Conservation (phyloP, 2,888 invertebrate species). For the Gari tellinella region DNA sequence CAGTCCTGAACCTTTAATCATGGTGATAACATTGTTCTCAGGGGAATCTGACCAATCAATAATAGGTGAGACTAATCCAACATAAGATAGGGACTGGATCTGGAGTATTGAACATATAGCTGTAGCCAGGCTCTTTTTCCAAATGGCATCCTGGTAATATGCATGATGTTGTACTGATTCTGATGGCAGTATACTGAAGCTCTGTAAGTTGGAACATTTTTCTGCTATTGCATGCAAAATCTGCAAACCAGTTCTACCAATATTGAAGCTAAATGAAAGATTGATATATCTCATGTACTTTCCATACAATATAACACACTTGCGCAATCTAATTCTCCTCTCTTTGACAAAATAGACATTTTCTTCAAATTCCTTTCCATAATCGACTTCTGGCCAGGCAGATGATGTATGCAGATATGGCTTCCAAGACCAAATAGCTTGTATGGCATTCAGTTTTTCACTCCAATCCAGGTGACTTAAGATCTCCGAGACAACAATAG, state of each 20-base stretch:
- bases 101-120: slow-evolving; percentile 53
- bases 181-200: slow-evolving; percentile 57
- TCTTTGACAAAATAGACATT: slow-evolving; percentile 70
- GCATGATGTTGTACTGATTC: slow-evolving; percentile 27
- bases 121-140: slow-evolving; percentile 55
- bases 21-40: slow-evolving; percentile 52
- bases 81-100: slow-evolving; percentile 35
- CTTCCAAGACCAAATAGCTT: slow-evolving; percentile 56
- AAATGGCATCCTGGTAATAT: slow-evolving; percentile 30
- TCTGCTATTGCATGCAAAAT: slow-evolving; percentile 63
- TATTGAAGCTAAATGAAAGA: slow-evolving; percentile 59
- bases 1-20: slow-evolving; percentile 32
- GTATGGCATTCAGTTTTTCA: slow-evolving; percentile 58
- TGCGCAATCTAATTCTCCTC: slow-evolving; percentile 56
- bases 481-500: slow-evolving; percentile 62
- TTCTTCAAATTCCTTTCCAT: slow-evolving; percentile 61
- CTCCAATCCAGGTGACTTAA: slow-evolving; percentile 62
- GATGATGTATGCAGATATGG: slow-evolving; percentile 46
- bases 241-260: slow-evolving; percentile 58
- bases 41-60: slow-evolving; percentile 58
- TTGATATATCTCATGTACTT: slow-evolving; percentile 60
- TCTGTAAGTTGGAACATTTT: slow-evolving; percentile 52
- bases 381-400: slow-evolving; percentile 62
- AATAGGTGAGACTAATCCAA: slow-evolving; percentile 54
- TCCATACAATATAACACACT: slow-evolving; percentile 66